These are phyloP conservation scores for Hemichromis elongatus DNA, from an alignment of 2,113 vertebrate genomes.

Conservation along the genomic window DNA sequence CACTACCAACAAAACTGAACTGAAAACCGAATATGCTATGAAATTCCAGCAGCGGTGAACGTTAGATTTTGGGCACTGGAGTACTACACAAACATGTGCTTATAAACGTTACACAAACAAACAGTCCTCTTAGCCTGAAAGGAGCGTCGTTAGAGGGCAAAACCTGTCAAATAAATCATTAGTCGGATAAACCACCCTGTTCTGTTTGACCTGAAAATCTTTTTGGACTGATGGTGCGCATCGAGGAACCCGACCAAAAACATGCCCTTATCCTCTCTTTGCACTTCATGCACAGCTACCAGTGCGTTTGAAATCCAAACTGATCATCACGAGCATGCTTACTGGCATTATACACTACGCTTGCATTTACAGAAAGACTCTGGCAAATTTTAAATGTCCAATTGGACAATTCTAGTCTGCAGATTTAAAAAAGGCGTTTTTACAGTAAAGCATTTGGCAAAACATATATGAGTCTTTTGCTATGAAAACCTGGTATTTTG, in stretches of 20 bases:
- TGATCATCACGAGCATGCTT: conserved; percentile 29
- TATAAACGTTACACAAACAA: conserved; percentile 37
- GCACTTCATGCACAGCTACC: conserved; percentile 69
- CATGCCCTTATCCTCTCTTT: conserved; percentile 59
- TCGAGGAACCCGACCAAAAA: conserved; percentile 59
- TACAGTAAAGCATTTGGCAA: not conserved
- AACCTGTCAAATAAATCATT: conserved; percentile 59
- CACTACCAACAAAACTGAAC: conserved; percentile 37
- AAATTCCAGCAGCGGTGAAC: conserved; percentile 20
- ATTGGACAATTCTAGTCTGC: not conserved
- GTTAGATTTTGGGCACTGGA: not conserved
- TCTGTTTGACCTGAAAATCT: conserved; percentile 59
- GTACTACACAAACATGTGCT: conserved; percentile 40
- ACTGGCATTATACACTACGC: not conserved
- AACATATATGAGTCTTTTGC: not conserved
- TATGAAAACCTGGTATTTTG: not conserved
- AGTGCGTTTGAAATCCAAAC: conserved; percentile 63
- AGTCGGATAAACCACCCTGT: conserved; percentile 24
- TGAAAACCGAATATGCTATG: conserved; percentile 15
- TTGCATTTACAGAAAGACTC: conserved; percentile 13
- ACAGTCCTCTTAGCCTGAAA: conserved; percentile 2
- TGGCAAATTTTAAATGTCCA: not conserved
- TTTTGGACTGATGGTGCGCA: conserved; percentile 65
- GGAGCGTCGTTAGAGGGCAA: conserved; percentile 46
- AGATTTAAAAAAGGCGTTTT: not conserved